A percentile compares a stretch with the other conserved stretches of the same genome.
Conservation (phyloP, 2,113 vertebrate species). For the Parus major region DNA sequence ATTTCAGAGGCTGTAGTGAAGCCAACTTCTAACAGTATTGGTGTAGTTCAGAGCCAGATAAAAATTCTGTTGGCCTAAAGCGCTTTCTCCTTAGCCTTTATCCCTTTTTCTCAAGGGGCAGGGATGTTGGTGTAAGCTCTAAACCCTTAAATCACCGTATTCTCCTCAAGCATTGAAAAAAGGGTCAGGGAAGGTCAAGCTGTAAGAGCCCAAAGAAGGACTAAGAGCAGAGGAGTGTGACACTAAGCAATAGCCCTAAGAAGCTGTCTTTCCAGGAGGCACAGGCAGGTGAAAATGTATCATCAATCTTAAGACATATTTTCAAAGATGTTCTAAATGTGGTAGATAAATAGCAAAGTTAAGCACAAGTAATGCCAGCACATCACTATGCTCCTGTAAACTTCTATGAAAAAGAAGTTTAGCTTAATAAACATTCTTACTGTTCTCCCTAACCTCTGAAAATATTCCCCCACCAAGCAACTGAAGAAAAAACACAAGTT, state of each 20-base stretch:
- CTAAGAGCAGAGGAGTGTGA: neutral
- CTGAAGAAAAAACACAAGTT: neutral
- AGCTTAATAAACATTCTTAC: neutral
- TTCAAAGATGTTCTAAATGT: neutral
- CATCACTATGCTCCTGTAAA: neutral
- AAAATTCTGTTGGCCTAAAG: neutral
- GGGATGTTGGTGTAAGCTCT: neutral
- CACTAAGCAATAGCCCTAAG: neutral
- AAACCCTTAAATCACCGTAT: neutral
- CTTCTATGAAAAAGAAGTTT: neutral
- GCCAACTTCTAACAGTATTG: neutral
- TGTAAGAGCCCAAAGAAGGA: neutral
- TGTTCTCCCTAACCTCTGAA: neutral
- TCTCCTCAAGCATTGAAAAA: neutral
- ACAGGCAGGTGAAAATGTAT: neutral
- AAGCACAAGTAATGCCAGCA: neutral
- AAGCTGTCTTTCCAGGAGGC: neutral
- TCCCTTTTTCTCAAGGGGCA: neutral
- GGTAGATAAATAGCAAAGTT: neutral
- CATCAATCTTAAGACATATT: neutral
- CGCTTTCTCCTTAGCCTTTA: neutral
- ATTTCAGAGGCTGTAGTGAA: neutral
- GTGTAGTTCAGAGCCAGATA: neutral
- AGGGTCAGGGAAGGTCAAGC: neutral
- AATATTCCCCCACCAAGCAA: neutral